Percentiles rank a stretch among this genome's conserved stretches.
phyloP scores from a whole-genome alignment of 2,888 invertebrate genomes.

The Apamea monoglypha region DNA sequence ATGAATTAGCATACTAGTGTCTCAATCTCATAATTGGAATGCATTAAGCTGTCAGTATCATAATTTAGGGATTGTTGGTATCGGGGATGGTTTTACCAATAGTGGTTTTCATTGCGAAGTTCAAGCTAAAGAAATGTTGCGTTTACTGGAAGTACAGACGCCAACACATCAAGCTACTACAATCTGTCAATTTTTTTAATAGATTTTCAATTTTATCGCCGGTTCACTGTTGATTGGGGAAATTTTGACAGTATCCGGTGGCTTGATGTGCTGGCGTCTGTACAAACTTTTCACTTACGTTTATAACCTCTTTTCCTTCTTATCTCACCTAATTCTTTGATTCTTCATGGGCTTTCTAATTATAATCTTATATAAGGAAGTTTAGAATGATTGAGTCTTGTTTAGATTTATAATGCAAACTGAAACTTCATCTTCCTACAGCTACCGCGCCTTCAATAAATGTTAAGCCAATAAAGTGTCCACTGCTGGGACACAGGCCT shows the following conservation, averaged over 20 bases:
- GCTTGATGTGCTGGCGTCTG: no score
- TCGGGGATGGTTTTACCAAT: background rate
- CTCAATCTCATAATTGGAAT: conserved; percentile 12
- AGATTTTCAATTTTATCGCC: no score
- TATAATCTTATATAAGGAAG: background rate
- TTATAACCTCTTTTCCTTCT: background rate
- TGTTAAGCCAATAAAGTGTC: background rate
- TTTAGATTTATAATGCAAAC: background rate
- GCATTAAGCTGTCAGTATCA: background rate
- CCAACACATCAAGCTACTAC: no score
- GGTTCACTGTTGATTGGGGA: no score
- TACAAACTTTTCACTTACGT: background rate
- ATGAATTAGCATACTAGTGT: conserved; percentile 1
- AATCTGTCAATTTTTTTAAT: no score
- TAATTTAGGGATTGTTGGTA: background rate
- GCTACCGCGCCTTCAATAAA: background rate
- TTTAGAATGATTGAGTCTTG: background rate
- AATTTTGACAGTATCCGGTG: no score
- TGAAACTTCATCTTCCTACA: no score
- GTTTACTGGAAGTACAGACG: background rate
- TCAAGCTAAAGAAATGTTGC: background rate
- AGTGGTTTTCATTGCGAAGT: background rate
- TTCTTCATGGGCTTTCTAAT: background rate
- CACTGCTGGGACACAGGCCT: no score
- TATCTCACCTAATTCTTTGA: background rate